Evolutionary conservation across 2,888 invertebrate species (phyloP).

Genomic region (Parnassius smintheus): DNA sequence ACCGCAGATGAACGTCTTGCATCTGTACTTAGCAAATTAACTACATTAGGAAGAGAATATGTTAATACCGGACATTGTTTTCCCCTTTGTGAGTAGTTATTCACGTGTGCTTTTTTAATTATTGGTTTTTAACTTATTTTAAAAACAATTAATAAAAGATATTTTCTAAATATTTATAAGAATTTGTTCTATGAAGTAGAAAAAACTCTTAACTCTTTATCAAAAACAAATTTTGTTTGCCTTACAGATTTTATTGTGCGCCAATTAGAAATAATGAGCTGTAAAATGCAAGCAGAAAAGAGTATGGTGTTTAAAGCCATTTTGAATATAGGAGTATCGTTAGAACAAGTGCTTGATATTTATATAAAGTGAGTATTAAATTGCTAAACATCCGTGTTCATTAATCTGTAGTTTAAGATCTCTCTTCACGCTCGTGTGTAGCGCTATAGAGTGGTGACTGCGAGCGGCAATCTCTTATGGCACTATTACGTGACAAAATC

Average conservation of each 20-base stretch:
- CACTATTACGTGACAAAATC: no score
- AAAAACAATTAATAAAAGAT: no score
- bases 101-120: no score
- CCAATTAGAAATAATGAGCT: constrained; percentile 89
- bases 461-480: no score
- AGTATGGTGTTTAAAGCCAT: constrained; percentile 89
- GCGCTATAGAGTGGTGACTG: no score
- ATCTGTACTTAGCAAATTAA: constrained; percentile 88
- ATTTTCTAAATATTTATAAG: no score
- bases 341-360: constrained; percentile 89
- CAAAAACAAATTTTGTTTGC: constrained; percentile 7
- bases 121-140: background rate
- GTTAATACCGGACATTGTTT: constrained; percentile 92
- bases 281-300: constrained; percentile 85
- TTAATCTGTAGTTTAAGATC: no score
- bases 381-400: no score
- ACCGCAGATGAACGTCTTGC: constrained; percentile 81
- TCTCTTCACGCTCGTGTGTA: no score
- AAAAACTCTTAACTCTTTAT: no score
- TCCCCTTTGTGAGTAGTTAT: constrained; percentile 85
- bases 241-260: constrained; percentile 87
- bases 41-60: constrained; percentile 88
- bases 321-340: constrained; percentile 87
- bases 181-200: no score
- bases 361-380: constrained; percentile 86